Evolutionary conservation across 1,140 invertebrate species (phyloP), one percentile per base, ranked within the genome.

Genomic region (Tetraneura akinire): DNA sequence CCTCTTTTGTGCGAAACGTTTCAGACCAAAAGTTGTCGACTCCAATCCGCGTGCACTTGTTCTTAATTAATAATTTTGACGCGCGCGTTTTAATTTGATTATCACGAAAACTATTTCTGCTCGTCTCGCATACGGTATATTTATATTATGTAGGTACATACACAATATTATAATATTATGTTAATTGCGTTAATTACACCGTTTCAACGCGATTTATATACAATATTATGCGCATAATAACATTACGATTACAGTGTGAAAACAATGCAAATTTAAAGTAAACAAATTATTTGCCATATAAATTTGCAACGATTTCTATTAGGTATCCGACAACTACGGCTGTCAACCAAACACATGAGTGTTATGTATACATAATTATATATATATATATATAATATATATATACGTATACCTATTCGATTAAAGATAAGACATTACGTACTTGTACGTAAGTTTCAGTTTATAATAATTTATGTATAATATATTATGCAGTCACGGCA

Each of bases 401-500:
- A n/a, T n/a, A n/a, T n/a, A n/a, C n/a, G n/a, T n/a, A 47, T 68
- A 29, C 21, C 14, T 16, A 23, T 68, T 68, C 23, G 66, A 68
- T 68, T 68, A 42, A 11, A 47, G 66, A 68, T 68, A 68, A 68
- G 64, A 68, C 42, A 68, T n/a, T n/a, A n/a, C n/a, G n/a, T n/a
- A n/a, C n/a, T n/a, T n/a, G n/a, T n/a, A n/a, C n/a, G n/a, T 68
- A 45, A 13, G 21, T 11, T 68, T 45, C 64, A 45, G 0, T 42
- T 11, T 5, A 68, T 42, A 68, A 37, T 53, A 57, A 37, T 68
- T 68, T 68, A 68, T 68, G 37, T 68, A 45, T 37, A 37, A 37
- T 37, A 37, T 37, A 37, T 47, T 14, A 10, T 47, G 45, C 29
- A 18, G 60, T 68, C 14, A 14, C 21, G 2, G 66, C 32, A 37